phyloP scores from a whole-genome alignment of 2,797 vertebrate genomes.

The Ispidina picta region DNA sequence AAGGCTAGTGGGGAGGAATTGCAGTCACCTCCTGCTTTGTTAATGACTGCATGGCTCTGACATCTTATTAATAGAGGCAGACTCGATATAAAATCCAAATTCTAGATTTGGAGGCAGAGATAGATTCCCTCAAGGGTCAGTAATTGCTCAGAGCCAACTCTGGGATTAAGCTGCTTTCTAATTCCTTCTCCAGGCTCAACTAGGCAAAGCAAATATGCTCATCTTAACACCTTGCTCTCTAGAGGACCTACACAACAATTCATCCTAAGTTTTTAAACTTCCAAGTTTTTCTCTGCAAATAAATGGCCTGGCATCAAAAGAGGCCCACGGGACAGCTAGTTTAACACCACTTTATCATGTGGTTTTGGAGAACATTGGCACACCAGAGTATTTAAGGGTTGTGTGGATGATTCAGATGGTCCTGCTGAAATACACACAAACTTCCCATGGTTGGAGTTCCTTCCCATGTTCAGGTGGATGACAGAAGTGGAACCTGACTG shows the following conservation, averaged over 20 bases:
- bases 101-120: neutral
- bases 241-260: neutral
- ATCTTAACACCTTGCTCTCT: neutral
- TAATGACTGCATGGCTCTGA: neutral
- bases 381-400: neutral
- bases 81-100: neutral
- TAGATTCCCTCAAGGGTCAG: neutral
- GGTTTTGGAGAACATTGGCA: neutral
- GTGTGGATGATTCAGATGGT: neutral
- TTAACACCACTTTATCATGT: neutral
- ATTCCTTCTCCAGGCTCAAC: neutral
- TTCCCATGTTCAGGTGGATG: neutral
- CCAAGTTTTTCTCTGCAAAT: neutral
- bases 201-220: neutral
- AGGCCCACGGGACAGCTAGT: neutral
- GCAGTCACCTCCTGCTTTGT: neutral
- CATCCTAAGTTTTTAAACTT: neutral
- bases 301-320: neutral
- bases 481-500: neutral
- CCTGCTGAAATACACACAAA: neutral
- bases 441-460: neutral
- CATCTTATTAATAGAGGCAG: neutral
- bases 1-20: neutral
- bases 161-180: neutral
- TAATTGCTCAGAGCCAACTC: neutral